phyloP scores from a whole-genome alignment of 1,140 invertebrate genomes.

The Brachionus rotundiformis region DNA sequence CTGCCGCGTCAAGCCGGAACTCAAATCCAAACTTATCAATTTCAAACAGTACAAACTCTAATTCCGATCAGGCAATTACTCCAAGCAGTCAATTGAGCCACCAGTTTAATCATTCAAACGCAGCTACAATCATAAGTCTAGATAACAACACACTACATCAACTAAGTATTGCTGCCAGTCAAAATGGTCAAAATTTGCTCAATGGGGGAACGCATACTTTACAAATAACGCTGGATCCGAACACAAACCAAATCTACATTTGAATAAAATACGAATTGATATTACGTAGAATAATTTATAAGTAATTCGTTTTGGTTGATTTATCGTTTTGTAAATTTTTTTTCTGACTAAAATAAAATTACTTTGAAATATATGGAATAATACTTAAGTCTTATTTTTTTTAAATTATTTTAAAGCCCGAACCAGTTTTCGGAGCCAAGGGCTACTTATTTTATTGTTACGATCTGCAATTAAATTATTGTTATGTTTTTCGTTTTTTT shows the following conservation, averaged over 20 bases:
- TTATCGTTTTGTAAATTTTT: conserved; percentile 18
- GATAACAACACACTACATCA: conserved; percentile 23
- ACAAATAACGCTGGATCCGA: conserved; percentile 45
- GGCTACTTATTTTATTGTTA: neutral
- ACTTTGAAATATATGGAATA: neutral
- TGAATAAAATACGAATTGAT: neutral
- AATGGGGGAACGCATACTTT: conserved; percentile 28
- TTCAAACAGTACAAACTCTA: neutral
- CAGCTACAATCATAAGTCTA: conserved; percentile 11
- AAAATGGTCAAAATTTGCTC: conserved; percentile 8
- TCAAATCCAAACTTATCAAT: neutral
- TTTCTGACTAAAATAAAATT: neutral
- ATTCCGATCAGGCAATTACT: neutral
- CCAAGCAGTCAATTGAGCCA: neutral
- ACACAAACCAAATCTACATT: conserved; percentile 34
- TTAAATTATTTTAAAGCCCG: conserved; percentile 9
- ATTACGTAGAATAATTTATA: neutral
- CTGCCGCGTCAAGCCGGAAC: neutral
- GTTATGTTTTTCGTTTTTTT: neutral
- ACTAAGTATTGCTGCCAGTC: conserved; percentile 10
- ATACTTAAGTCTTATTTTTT: neutral
- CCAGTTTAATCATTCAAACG: neutral
- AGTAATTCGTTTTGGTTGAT: neutral
- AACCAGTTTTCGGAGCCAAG: neutral
- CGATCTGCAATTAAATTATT: conserved; percentile 24